phyloP scores from a whole-genome alignment of 2,888 invertebrate species.

The Adelphocoris suturalis region DNA sequence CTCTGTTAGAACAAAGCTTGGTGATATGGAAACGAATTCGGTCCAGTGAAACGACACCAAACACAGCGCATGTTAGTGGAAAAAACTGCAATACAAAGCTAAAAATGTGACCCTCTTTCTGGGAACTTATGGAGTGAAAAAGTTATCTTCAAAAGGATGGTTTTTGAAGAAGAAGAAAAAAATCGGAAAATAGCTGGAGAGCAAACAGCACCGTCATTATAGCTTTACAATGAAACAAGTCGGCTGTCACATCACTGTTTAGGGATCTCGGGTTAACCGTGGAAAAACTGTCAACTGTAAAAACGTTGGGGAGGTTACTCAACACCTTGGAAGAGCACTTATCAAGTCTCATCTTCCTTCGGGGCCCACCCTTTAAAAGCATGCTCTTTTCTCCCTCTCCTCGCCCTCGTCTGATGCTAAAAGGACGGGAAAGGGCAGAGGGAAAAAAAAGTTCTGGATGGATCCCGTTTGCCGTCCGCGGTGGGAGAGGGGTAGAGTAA shows the following conservation, averaged over 20 bases:
- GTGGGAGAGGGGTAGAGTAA: conserved; percentile 50
- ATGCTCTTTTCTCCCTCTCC: conserved; percentile 8
- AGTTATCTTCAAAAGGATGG: conserved; percentile 23
- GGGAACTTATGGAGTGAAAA: not conserved
- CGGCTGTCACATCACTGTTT: conserved; percentile 65
- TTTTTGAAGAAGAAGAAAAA: conserved; percentile 30
- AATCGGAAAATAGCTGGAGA: conserved; percentile 20
- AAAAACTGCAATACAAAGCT: not conserved
- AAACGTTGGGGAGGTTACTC: conserved; percentile 70
- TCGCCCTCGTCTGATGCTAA: not conserved
- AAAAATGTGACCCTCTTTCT: not conserved
- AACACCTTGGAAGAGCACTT: conserved; percentile 70
- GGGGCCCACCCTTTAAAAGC: conserved; percentile 64
- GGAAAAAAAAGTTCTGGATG: not conserved
- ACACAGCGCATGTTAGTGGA: not conserved
- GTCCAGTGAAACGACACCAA: not conserved
- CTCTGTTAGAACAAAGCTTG: too few species aligned
- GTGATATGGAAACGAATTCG: too few species aligned
- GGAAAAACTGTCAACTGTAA: conserved; percentile 73
- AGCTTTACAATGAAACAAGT: conserved; percentile 56
- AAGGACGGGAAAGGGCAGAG: conserved; percentile 1
- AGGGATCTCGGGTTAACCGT: conserved; percentile 71
- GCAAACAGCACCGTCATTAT: conserved; percentile 41
- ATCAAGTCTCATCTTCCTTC: conserved; percentile 68
- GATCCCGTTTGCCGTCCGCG: not conserved